These are phyloP conservation scores for Mylabris sibirica DNA, from an alignment of 2,888 invertebrate species.

Conservation along the genomic window DNA sequence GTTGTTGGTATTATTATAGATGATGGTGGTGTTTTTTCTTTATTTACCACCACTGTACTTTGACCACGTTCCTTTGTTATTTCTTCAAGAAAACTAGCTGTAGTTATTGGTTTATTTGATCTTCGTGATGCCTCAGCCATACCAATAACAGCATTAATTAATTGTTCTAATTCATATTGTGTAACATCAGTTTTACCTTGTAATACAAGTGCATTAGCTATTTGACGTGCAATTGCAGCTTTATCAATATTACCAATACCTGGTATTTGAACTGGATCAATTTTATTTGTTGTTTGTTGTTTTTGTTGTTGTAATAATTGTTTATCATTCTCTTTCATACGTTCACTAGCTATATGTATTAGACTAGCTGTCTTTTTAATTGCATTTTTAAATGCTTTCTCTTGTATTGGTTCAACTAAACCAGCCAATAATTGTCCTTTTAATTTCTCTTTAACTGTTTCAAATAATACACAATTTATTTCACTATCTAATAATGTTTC, in stretches of 20 bases:
- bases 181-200: conserved; percentile 85
- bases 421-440: conserved; percentile 62
- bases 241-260: conserved; percentile 79
- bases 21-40: conserved; percentile 23
- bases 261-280: conserved; percentile 68
- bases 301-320: conserved; percentile 22
- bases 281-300: conserved; percentile 33
- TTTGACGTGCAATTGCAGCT: conserved; percentile 80
- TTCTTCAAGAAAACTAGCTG: conserved; percentile 63
- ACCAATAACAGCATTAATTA: conserved; percentile 81
- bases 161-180: conserved; percentile 77
- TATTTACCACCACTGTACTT: not conserved
- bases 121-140: conserved; percentile 70
- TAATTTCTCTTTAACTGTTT: conserved; percentile 86
- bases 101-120: conserved; percentile 63
- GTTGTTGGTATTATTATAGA: conserved; percentile 19
- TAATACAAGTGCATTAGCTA: conserved; percentile 79
- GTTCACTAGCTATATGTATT: conserved; percentile 70
- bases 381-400: conserved; percentile 76
- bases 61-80: conserved; percentile 28
- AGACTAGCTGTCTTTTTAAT: conserved; percentile 79
- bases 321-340: conserved; percentile 58
- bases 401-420: conserved; percentile 66
- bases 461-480: conserved; percentile 77
- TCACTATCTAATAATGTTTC: conserved; percentile 78